Conservation (phyloP, 2,113 vertebrate species). For the Colossoma macropomum region DNA sequence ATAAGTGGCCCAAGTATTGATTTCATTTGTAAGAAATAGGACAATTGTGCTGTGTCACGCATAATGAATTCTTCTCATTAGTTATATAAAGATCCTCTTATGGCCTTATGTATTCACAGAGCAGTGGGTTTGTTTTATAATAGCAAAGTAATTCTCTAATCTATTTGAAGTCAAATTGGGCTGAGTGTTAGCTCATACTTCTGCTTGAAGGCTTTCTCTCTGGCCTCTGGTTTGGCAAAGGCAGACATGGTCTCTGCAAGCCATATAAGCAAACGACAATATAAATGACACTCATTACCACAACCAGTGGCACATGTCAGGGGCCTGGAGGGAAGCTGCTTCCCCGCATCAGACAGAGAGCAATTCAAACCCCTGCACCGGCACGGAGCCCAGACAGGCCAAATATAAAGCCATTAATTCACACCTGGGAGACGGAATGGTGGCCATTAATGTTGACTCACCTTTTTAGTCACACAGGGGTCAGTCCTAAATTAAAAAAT, state of each 20-base stretch:
- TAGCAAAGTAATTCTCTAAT: conserved; percentile 18
- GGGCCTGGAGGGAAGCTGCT: conserved; percentile 42
- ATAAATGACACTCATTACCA: conserved; percentile 59
- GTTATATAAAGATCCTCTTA: not conserved
- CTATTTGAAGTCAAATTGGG: not conserved
- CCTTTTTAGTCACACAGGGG: conserved; percentile 33
- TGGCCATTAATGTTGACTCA: conserved; percentile 39
- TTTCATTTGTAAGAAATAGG: not conserved
- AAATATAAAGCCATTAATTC: conserved; percentile 54
- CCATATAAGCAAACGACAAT: conserved; percentile 50
- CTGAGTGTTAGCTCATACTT: not conserved
- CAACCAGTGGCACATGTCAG: conserved; percentile 56
- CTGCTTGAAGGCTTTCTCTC: not conserved
- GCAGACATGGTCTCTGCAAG: conserved; percentile 37
- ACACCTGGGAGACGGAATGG: conserved; percentile 42
- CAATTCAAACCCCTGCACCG: conserved; percentile 36
- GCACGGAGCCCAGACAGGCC: conserved; percentile 27
- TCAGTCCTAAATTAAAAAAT: conserved; percentile 45
- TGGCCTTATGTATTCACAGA: not conserved
- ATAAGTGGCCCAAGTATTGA: not conserved
- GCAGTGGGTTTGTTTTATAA: not conserved
- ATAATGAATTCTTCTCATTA: not conserved
- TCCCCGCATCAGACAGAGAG: conserved; percentile 22
- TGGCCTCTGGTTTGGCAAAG: conserved; percentile 21
- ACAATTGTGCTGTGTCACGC: not conserved